phyloP scores from a whole-genome alignment of 2,113 vertebrate species.

The Vidua macroura region DNA sequence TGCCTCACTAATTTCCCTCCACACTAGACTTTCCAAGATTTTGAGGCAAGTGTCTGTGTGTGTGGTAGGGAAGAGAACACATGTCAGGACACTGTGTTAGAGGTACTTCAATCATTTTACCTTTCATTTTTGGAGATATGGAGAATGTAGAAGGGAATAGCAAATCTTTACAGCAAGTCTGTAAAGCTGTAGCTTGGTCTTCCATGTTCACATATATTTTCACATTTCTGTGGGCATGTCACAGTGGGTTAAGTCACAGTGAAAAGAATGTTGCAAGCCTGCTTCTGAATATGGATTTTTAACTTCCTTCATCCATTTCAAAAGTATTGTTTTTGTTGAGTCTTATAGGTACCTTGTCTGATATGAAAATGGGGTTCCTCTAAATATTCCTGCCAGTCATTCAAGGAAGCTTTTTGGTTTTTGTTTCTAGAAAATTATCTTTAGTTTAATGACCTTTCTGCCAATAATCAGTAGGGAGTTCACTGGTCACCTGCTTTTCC shows the following conservation, averaged over 20 bases:
- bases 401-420: not conserved
- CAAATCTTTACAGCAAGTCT: not conserved
- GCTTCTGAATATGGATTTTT: not conserved
- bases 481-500: not conserved
- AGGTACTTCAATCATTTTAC: not conserved
- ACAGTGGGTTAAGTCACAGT: not conserved
- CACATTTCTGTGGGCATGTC: not conserved
- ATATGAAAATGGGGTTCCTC: not conserved
- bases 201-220: not conserved
- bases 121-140: not conserved
- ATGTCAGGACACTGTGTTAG: not conserved
- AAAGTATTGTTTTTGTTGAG: not conserved
- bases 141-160: not conserved
- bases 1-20: not conserved
- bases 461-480: not conserved
- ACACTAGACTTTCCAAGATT: not conserved
- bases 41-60: not conserved
- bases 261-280: not conserved
- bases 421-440: not conserved
- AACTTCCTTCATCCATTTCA: not conserved
- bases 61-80: not conserved
- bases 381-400: not conserved
- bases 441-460: not conserved
- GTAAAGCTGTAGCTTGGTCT: not conserved
- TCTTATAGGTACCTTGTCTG: not conserved